These are phyloP conservation scores for Micromys minutus DNA, from an alignment of 2,113 vertebrate genomes.

Conservation along the genomic window DNA sequence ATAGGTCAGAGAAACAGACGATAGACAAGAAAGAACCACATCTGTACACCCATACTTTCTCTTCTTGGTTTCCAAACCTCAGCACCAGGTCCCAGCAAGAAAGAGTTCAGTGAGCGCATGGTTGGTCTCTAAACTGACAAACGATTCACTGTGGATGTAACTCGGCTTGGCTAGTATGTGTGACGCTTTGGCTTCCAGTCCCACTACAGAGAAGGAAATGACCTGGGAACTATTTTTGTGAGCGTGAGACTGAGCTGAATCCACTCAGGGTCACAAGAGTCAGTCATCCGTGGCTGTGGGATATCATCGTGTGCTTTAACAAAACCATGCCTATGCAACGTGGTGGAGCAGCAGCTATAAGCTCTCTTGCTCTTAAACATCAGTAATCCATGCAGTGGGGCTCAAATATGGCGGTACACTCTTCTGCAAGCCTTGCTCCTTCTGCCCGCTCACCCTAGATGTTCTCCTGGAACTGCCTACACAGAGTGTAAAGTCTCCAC, in stretches of 20 bases:
- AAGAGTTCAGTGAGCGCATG: neutral
- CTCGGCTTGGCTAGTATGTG: neutral
- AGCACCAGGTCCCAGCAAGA: neutral
- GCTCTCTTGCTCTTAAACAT: neutral
- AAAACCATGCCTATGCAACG: neutral
- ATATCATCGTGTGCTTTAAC: neutral
- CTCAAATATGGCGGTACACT: neutral
- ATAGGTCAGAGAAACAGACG: neutral
- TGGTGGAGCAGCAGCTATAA: neutral
- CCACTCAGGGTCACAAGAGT: neutral
- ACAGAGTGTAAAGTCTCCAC: neutral
- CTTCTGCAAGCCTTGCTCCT: neutral
- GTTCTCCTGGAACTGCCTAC: too few relatives aligned
- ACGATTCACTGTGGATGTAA: neutral
- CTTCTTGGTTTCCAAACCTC: neutral
- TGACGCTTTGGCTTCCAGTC: neutral
- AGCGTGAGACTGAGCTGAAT: neutral
- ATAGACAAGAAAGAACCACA: neutral
- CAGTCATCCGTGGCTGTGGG: neutral
- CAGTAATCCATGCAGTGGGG: neutral
- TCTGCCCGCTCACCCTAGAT: fast-evolving
- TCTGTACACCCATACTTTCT: neutral
- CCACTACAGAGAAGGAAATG: too few relatives aligned
- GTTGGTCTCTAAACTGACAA: neutral
- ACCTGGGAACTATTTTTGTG: neutral